Percentiles rank a stretch among this genome's conserved stretches.
phyloP scores from a whole-genome alignment of 2,888 invertebrate genomes.

The Camptogramma bilineatum region DNA sequence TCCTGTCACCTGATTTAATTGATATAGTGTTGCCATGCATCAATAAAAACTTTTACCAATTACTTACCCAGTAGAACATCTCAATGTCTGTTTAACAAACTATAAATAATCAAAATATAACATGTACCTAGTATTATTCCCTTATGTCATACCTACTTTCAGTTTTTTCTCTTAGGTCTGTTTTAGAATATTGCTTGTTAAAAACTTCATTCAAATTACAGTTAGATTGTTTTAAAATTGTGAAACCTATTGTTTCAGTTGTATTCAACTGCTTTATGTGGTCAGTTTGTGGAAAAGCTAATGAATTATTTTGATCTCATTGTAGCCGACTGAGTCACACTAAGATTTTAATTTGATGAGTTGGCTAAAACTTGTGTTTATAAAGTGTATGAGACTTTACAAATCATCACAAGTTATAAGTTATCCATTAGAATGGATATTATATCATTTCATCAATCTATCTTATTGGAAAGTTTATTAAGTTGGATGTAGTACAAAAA shows the following conservation, averaged over 20 bases:
- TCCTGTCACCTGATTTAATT: not conserved
- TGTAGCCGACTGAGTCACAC: conserved; percentile 58
- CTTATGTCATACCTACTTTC: conserved; percentile 12
- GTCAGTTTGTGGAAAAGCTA: conserved; percentile 36
- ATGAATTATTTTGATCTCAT: conserved; percentile 72
- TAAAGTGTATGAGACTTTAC: conserved; percentile 25
- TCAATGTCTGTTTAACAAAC: conserved; percentile 24
- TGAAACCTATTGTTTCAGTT: conserved; percentile 5
- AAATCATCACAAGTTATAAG: conserved; percentile 63
- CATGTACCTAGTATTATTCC: conserved; percentile 5
- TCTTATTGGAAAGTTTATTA: conserved; percentile 53
- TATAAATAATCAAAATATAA: conserved; percentile 20
- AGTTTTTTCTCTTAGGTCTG: not conserved
- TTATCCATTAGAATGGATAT: conserved; percentile 28
- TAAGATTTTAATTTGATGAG: conserved; percentile 31
- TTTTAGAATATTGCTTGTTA: not conserved
- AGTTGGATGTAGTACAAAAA: conserved; percentile 78
- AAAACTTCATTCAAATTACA: not conserved
- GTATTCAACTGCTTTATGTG: conserved; percentile 1
- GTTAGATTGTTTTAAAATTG: too few relatives aligned
- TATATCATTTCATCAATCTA: conserved; percentile 47
- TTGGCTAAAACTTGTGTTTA: conserved; percentile 25
- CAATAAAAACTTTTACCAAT: conserved; percentile 4
- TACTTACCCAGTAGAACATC: conserved; percentile 23
- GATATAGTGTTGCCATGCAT: conserved; percentile 22